Evolutionary conservation across 2,113 vertebrate species (phyloP), one percentile per base, ranked within the genome.

Genomic region (Macrotis lagotis): DNA sequence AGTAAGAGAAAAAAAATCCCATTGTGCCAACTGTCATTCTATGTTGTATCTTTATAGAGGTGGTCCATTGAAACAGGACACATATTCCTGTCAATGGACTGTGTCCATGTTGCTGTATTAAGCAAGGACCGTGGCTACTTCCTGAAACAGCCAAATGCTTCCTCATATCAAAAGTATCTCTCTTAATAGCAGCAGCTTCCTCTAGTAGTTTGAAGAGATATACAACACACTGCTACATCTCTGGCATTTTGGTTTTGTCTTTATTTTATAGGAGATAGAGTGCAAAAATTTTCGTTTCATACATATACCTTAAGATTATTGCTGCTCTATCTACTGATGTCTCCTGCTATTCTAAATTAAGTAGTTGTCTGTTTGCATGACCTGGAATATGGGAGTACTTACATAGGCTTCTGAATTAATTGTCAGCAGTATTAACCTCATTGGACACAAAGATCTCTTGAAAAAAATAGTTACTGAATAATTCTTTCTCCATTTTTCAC

Each of bases 251-350:
- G 90, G 16, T 96, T 97, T 96, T 96, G 96, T 95, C 93, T 97
- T 97, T 96, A 98, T 95, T 93, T 88, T 97, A 97, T 96, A 97
- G 97, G 97, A 96, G 95, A 97, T 95, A 97, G 96, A 93, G 52
- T 97, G 97, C 97, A 98, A 98, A 98, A 94, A 96, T 97, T 95
- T 97, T 97, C 97, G 98, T 98, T 98, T 99, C 98, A 98, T 98
- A 98, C 98, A 98, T 98, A 98, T 98, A 98, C 97, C 98, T 50
- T 98, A 98, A 98, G 98, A 98, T 97, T 99, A 99, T 98, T 99
- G 99, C 99, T 99, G 99, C 99, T 99, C 98, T 99, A 98, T 98
- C 97, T 98, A 98, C 98, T 96, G 98, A 98, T 98, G 98, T 98
- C 98, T 98, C 98, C 97, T 98, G 97, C 95, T 98, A 97, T 95